A percentile compares a stretch with the other conserved stretches of the same genome.
These are phyloP conservation scores for Hippopotamus amphibius DNA, from an alignment of 2,113 vertebrate species.

Conservation along the genomic window DNA sequence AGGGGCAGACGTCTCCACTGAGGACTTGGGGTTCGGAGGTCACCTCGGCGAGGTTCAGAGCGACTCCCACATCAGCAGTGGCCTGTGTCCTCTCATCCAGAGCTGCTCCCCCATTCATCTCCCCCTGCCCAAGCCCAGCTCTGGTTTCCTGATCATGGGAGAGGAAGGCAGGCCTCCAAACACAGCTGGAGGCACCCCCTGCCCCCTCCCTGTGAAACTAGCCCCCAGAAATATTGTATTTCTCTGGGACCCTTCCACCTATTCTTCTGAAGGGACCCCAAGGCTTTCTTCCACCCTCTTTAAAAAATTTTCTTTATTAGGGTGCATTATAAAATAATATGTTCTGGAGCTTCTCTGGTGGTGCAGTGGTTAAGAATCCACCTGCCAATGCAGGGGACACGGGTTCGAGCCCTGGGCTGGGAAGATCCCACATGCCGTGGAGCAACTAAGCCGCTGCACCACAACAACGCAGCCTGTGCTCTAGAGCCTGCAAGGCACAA, in stretches of 20 bases:
- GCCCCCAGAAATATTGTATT: background rate
- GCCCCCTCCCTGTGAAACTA: background rate
- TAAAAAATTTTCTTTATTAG: background rate
- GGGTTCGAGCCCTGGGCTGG: too few relatives aligned
- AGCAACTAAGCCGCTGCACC: too few relatives aligned
- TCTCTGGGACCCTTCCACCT: background rate
- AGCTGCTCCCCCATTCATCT: background rate
- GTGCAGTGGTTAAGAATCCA: too few relatives aligned
- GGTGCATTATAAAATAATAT: background rate
- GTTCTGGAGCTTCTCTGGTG: too few relatives aligned
- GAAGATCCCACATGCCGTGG: too few relatives aligned
- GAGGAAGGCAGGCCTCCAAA: background rate
- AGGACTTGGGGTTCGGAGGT: background rate
- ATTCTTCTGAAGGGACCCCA: background rate
- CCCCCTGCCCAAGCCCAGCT: background rate
- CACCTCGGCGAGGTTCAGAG: background rate
- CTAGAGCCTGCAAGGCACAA: too few relatives aligned
- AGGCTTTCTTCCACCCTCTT: background rate
- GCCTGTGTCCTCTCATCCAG: background rate
- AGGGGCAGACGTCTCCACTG: background rate
- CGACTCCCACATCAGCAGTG: background rate
- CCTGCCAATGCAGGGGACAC: too few relatives aligned
- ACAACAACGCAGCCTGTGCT: too few relatives aligned
- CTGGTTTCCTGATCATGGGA: background rate
- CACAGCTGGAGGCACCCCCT: rapidly evolving